Base-by-base conservation (phyloP, 2,113 vertebrate species). In the Tragelaphus imberbis region DNA sequence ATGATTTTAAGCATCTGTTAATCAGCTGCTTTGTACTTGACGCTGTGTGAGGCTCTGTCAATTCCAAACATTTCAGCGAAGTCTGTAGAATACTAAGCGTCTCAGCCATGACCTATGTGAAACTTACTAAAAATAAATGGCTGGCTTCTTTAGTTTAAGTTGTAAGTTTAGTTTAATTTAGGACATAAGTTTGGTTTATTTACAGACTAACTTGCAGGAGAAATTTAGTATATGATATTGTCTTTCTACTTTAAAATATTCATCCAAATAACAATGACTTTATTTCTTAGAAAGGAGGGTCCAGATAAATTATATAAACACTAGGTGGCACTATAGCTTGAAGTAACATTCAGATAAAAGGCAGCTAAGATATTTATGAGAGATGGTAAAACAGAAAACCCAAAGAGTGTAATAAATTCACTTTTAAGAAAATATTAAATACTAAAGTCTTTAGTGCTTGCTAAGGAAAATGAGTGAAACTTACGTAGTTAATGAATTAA, bases 321-420 rank as follows among this genome's bases (percentile, higher is more conserved):
- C 96, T 97, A 98, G 98, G 85, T 98, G 97, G 97, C 97, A 82
- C 95, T 98, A 89, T 21, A 97, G 96, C 71, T 97, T 90, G 96
- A 96, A 97, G 65, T 95, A 94, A 96, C 84, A 53, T 63, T 88
- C 49, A 61, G 28, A 28, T 92, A 53, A 95, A 95, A 82, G 23
- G 47, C 23, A 49, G 17, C 25, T 88, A 80, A 84, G 30, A 81
- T 59, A 33, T 7, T 19, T 27, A 58, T 59, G 51, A 51, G 28
- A 88, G 11, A 65, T 28, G 13, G 15, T 55, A 87, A 96, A 96
- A 94, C 44, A 86, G 40, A 33, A 89, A 92, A 90, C 10, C 6
- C 92, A 59, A 58, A 89, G 13, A 63, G 3, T 87, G 56, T 56
- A 96, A 92, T 65, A 95, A 91, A 82, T 61, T 12, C 16, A 55